A percentile compares a stretch with the other conserved stretches of the same genome.
phyloP scores from a whole-genome alignment of 2,888 invertebrate species.

The Morpho deidamia region DNA sequence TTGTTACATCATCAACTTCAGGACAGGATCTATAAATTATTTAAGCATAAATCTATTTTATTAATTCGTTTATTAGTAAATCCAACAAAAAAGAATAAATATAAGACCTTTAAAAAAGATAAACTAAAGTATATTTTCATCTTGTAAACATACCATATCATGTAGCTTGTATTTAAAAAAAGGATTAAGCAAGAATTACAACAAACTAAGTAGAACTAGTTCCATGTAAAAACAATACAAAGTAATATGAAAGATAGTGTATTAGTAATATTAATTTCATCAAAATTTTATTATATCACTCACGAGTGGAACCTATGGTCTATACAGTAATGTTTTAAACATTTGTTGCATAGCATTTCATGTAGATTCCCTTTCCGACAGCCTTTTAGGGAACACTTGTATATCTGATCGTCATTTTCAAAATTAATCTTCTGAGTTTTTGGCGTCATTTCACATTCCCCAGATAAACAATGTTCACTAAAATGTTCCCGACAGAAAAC shows the following conservation, averaged over 20 bases:
- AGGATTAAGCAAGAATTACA: too few relatives aligned
- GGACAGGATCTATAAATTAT: slow-evolving; percentile 64
- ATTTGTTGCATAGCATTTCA: slow-evolving; percentile 81
- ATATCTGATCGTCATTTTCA: slow-evolving; percentile 59
- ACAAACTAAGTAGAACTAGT: too few relatives aligned
- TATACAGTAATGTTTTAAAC: slow-evolving; percentile 84
- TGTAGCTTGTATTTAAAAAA: too few relatives aligned
- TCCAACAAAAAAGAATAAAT: too few relatives aligned
- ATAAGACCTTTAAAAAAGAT: too few relatives aligned
- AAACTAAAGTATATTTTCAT: too few relatives aligned
- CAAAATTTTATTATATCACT: slow-evolving; percentile 36
- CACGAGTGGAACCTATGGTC: slow-evolving; percentile 80
- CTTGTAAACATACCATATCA: too few relatives aligned
- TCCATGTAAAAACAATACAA: too few relatives aligned
- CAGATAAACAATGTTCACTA: slow-evolving; percentile 72
- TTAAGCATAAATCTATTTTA: too few relatives aligned
- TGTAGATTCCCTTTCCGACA: slow-evolving; percentile 81
- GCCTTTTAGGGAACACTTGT: slow-evolving; percentile 73
- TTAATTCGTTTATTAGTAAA: too few relatives aligned
- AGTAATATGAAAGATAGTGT: too few relatives aligned
- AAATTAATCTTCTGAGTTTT: slow-evolving; percentile 27
- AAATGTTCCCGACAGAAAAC: slow-evolving; percentile 85
- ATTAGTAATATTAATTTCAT: too few relatives aligned
- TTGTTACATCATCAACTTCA: slow-evolving; percentile 74
- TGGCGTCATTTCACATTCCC: slow-evolving; percentile 63